These are phyloP conservation scores for Lottia gigantea DNA, from an alignment of 2,888 invertebrate species.

Conservation along the genomic window DNA sequence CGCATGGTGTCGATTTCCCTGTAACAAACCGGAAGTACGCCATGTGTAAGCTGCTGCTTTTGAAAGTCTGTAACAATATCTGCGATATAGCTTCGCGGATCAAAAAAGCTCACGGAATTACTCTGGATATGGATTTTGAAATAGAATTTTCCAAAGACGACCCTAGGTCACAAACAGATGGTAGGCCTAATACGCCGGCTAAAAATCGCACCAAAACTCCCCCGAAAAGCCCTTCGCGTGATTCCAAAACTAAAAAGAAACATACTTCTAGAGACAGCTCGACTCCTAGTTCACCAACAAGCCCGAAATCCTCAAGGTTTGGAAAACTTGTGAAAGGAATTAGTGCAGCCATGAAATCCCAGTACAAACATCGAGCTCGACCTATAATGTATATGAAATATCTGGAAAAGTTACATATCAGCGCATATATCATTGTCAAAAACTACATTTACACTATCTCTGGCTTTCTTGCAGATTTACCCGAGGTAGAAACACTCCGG, in stretches of 20 bases:
- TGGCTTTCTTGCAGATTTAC: too few relatives aligned
- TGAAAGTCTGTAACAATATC: background rate
- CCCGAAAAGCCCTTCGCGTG: background rate
- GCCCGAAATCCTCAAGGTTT: background rate
- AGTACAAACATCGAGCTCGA: background rate
- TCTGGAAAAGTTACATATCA: background rate
- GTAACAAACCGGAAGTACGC: background rate
- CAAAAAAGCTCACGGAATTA: background rate
- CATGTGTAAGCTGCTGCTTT: background rate
- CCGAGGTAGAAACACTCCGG: too few relatives aligned
- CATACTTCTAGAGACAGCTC: background rate
- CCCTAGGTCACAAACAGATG: background rate
- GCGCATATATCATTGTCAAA: background rate
- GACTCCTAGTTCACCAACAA: background rate
- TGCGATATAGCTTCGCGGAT: background rate
- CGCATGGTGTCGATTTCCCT: background rate
- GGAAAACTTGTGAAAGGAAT: background rate
- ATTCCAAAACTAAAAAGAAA: background rate
- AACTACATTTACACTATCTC: background rate
- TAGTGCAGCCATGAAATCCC: background rate
- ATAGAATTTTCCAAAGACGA: background rate
- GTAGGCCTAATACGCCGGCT: background rate
- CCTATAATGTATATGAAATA: background rate
- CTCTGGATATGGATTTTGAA: background rate
- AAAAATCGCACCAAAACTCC: background rate